A percentile compares a stretch with the other conserved stretches of the same genome.
Conservation (phyloP, 2,888 invertebrate genomes). For the Nasonovia ribisnigri region DNA sequence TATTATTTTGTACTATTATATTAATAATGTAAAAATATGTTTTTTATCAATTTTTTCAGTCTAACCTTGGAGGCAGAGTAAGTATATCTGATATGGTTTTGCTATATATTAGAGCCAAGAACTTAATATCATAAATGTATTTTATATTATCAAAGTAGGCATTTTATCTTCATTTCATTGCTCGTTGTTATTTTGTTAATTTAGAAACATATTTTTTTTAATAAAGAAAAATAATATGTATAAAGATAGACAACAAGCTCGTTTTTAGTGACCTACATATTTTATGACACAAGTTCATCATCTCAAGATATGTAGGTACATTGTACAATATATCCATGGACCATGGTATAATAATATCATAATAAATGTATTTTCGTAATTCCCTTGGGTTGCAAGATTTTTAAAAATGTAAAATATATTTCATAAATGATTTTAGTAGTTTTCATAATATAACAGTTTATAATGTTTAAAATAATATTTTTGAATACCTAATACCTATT, state of each 20-base stretch:
- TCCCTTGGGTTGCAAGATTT: neutral
- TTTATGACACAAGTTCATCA: constrained; percentile 29
- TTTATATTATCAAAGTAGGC: neutral
- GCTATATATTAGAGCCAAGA: neutral
- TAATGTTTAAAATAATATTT: neutral
- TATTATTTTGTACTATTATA: neutral
- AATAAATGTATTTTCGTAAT: constrained; percentile 26
- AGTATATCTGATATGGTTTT: constrained; percentile 59
- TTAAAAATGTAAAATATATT: neutral
- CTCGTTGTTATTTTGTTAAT: constrained; percentile 44
- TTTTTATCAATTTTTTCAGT: constrained; percentile 63
- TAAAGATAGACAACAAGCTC: neutral
- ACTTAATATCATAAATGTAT: constrained; percentile 33
- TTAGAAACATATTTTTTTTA: constrained; percentile 39
- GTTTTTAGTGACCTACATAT: constrained; percentile 49
- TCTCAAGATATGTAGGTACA: neutral
- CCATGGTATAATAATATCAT: neutral
- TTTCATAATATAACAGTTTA: neutral
- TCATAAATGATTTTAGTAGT: neutral
- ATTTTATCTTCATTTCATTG: neutral
- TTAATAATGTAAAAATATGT: neutral
- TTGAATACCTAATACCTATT: neutral
- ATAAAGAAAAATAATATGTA: constrained; percentile 39
- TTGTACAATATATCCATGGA: neutral
- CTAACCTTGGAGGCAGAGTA: constrained; percentile 67